phyloP scores from a whole-genome alignment of 2,113 vertebrate species.

The Cheilinus undulatus region DNA sequence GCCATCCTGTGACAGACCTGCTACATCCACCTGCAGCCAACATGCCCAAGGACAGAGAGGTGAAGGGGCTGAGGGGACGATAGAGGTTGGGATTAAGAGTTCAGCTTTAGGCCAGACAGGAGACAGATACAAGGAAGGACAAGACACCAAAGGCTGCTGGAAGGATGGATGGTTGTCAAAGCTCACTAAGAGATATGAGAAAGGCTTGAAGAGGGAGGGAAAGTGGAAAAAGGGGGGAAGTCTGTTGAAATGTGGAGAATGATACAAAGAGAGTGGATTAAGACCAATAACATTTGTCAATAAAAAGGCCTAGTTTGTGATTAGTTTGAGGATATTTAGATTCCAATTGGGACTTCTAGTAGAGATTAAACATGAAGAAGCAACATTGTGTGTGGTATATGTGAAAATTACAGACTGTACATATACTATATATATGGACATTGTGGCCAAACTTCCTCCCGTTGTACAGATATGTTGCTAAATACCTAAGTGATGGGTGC shows the following conservation, averaged over 20 bases:
- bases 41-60: conserved; percentile 60
- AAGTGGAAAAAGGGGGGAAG: not conserved
- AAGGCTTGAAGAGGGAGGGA: conserved; percentile 38
- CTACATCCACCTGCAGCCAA: conserved; percentile 58
- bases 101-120: conserved; percentile 50
- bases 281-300: not conserved
- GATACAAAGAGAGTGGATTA: not conserved
- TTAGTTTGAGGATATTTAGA: not conserved
- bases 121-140: conserved; percentile 72
- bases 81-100: conserved; percentile 37
- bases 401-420: too few species aligned
- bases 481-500: too few species aligned
- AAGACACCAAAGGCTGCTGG: conserved; percentile 70
- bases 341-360: too few species aligned
- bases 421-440: too few species aligned
- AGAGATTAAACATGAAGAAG: not conserved
- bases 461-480: too few species aligned
- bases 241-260: not conserved
- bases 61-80: conserved; percentile 33
- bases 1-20: conserved; percentile 58
- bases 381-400: too few species aligned
- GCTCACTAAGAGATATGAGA: conserved; percentile 41
- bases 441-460: too few species aligned
- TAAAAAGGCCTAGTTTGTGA: not conserved
- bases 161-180: conserved; percentile 45